Evolutionary conservation across 2,113 vertebrate genomes (phyloP), one percentile per base, ranked within the genome.

Genomic region (Delphinus delphis): DNA sequence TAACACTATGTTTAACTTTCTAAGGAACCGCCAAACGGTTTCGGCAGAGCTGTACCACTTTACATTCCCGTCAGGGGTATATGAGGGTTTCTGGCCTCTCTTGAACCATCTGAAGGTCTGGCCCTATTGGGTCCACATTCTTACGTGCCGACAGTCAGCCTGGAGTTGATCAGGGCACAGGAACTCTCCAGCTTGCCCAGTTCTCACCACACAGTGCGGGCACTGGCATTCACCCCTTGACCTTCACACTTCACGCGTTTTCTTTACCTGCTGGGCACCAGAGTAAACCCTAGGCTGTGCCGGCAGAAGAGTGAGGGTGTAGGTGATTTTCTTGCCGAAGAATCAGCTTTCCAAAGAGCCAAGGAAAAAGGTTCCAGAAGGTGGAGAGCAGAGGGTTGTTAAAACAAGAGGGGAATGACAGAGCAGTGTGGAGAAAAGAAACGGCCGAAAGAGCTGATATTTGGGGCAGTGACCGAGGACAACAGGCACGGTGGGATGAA

Each of bases 321-420:
- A 18, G 36, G 73, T 14, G 17, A 50, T 44, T 86, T 80, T 70
- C 25, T 65, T 71, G 74, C 79, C 18, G 23, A 81, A 74, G 26
- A 87, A 50, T 62, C n/a, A 81, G 33, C 67, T 91, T 96, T 74
- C 11, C 79, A 33, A 53, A 86, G 73, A 25, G 31, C 55, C 25
- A 73, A 50, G 68, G 67, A 15, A 47, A 91, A 88, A 20, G 26
- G 26, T 83, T 83, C 44, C 28, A 28, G 86, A 84, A n/a, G 33
- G 62, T 23, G 15, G 44, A 79, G 58, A 60, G 31, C 36, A 73
- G 25, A 3, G 31, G 7, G 10, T 71, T 20, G 7, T 36, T 62
- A 44, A 90, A 25, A 77, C n/a, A 26, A 41, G 67, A 44, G 7
- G 38, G 71, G 71, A 80, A 85, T 79, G 58, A 12, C 23, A 70